These are phyloP conservation scores for Ennomos erosarius DNA, from an alignment of 2,888 invertebrate genomes.

Conservation along the genomic window DNA sequence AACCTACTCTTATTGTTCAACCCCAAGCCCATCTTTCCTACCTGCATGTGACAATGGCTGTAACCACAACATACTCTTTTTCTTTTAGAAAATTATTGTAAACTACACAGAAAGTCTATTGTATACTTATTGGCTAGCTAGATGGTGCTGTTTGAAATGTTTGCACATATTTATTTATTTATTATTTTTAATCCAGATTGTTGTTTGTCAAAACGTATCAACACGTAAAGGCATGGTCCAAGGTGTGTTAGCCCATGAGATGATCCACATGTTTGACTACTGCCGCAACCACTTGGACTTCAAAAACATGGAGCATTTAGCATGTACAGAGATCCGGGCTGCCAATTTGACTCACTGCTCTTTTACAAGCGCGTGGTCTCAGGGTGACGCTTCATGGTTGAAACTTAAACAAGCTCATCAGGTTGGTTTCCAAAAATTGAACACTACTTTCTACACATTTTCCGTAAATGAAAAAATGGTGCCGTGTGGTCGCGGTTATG, in stretches of 20 bases:
- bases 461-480: no score
- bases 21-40: no score
- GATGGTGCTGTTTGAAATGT: no score
- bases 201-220: conserved; percentile 95
- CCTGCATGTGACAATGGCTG: no score
- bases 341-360: conserved; percentile 98
- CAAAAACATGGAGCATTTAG: conserved; percentile 95
- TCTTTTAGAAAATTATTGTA: no score
- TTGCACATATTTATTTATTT: no score
- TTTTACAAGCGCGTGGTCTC: conserved; percentile 91
- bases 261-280: conserved; percentile 98
- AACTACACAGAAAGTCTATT: neutral
- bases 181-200: conserved; percentile 86
- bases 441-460: no score
- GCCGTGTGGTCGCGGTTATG: no score
- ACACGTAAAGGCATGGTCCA: conserved; percentile 88
- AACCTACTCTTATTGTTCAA: no score
- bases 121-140: neutral
- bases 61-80: no score
- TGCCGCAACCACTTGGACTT: conserved; percentile 96
- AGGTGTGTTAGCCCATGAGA: conserved; percentile 94
- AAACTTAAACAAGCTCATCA: conserved; percentile 91
- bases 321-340: conserved; percentile 97
- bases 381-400: conserved; percentile 90
- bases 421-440: conserved; percentile 69